Evolutionary conservation across 2,888 invertebrate species (phyloP).

Genomic region (Luffia ferchaultella): DNA sequence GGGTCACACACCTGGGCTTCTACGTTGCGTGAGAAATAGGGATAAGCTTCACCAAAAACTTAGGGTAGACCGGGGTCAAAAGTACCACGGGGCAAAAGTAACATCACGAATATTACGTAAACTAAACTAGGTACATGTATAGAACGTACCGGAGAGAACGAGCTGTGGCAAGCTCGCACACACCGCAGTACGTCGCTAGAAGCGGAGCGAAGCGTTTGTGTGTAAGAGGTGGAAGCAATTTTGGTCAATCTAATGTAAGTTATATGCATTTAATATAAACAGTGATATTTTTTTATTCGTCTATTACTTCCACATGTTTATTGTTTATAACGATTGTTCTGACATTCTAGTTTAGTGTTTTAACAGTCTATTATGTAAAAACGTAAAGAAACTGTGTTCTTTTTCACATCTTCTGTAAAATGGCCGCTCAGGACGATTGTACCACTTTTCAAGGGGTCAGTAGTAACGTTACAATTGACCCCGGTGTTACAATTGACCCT

Average conservation of each 20-base stretch:
- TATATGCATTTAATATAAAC: neutral
- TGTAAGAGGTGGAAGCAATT: neutral
- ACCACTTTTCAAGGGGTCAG: neutral
- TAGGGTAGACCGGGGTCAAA: neutral
- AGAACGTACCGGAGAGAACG: too few relatives aligned
- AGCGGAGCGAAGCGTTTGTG: neutral
- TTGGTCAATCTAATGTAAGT: neutral
- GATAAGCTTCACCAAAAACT: too few relatives aligned
- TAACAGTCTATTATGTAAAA: too few relatives aligned
- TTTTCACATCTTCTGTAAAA: neutral
- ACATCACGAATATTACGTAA: neutral
- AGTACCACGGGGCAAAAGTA: neutral
- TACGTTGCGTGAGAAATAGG: too few relatives aligned
- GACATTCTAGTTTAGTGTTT: too few relatives aligned
- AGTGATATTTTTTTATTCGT: too few relatives aligned
- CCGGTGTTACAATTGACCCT: neutral
- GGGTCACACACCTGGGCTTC: too few relatives aligned
- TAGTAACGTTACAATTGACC: slow-evolving; percentile 6
- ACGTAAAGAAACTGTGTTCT: neutral
- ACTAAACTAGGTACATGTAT: neutral
- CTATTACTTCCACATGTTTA: too few relatives aligned
- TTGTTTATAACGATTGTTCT: too few relatives aligned
- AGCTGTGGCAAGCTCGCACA: too few relatives aligned
- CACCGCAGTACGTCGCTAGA: neutral
- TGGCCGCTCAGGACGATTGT: neutral